Conservation (phyloP, 2,797 vertebrate species). For the Ptychadena robeensis region DNA sequence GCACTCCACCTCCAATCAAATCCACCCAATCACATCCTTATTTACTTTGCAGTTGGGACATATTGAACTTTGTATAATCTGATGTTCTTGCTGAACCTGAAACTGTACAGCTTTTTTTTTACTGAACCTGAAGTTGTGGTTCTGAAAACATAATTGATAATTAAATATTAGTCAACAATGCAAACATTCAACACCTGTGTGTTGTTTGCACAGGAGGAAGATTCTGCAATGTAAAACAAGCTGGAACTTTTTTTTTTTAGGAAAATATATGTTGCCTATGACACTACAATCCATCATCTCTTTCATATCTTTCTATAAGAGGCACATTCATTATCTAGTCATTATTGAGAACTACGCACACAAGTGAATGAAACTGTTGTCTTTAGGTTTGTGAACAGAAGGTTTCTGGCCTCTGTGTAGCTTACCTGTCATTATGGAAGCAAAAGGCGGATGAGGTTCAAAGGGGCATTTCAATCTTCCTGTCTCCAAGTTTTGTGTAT, state of each 20-base stretch:
- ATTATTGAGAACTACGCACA: conserved; percentile 27
- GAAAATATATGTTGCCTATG: conserved; percentile 22
- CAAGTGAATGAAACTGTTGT: conserved; percentile 47
- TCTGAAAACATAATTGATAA: too few relatives aligned
- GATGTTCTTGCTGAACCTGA: too few relatives aligned
- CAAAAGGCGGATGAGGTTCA: conserved; percentile 91
- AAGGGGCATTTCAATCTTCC: conserved; percentile 96
- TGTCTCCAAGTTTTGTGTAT: conserved; percentile 85
- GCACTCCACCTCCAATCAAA: too few relatives aligned
- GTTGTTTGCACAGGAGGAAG: conserved; percentile 8
- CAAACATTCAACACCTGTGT: conserved; percentile 25
- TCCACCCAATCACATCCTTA: too few relatives aligned
- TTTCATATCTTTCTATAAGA: conserved; percentile 36
- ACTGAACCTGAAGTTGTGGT: too few relatives aligned
- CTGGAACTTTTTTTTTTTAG: neutral
- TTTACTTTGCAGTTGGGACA: too few relatives aligned
- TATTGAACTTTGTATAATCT: too few relatives aligned
- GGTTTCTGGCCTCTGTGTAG: conserved; percentile 23
- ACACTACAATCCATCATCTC: conserved; percentile 47
- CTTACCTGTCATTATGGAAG: conserved; percentile 95
- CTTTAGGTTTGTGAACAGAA: conserved; percentile 36
- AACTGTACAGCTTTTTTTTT: too few relatives aligned
- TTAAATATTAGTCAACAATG: neutral
- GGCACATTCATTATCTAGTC: conserved; percentile 47
- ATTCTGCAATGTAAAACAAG: neutral